These are phyloP conservation scores for Rhyzopertha dominica DNA, from an alignment of 1,140 invertebrate genomes.

Conservation along the genomic window DNA sequence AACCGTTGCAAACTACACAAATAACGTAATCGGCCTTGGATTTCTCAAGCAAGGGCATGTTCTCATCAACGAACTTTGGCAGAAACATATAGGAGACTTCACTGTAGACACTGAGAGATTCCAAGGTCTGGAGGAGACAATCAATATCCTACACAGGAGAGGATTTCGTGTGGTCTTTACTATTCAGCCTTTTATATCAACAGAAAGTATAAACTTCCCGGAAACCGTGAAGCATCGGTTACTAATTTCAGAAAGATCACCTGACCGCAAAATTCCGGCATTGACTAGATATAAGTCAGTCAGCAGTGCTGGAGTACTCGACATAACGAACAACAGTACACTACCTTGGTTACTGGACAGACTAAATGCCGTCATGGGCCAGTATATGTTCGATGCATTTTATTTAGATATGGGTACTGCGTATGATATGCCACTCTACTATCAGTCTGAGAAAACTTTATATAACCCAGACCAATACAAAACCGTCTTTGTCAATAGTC, in stretches of 20 bases:
- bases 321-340: conserved; percentile 76
- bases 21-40: conserved; percentile 68
- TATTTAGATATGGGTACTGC: conserved; percentile 87
- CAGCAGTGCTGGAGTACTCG: conserved; percentile 72
- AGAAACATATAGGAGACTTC: conserved; percentile 73
- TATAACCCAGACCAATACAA: conserved; percentile 79
- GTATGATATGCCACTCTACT: conserved; percentile 81
- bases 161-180: conserved; percentile 81
- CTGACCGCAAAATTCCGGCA: conserved; percentile 67
- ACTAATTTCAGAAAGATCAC: conserved; percentile 65
- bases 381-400: conserved; percentile 81
- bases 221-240: conserved; percentile 67
- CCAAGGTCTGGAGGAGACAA: conserved; percentile 67
- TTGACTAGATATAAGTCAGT: conserved; percentile 70
- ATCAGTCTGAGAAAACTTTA: conserved; percentile 65
- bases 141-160: conserved; percentile 73
- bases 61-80: conserved; percentile 79
- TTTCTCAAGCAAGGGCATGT: conserved; percentile 76
- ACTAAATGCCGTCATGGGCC: conserved; percentile 62
- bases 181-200: conserved; percentile 81
- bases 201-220: conserved; percentile 73
- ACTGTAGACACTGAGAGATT: conserved; percentile 67
- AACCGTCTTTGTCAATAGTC: conserved; percentile 61
- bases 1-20: conserved; percentile 74
- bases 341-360: conserved; percentile 75